Base-by-base conservation (phyloP, 53 echinoderm and acorn worm genomes). In the Pentamera pediparva region DNA sequence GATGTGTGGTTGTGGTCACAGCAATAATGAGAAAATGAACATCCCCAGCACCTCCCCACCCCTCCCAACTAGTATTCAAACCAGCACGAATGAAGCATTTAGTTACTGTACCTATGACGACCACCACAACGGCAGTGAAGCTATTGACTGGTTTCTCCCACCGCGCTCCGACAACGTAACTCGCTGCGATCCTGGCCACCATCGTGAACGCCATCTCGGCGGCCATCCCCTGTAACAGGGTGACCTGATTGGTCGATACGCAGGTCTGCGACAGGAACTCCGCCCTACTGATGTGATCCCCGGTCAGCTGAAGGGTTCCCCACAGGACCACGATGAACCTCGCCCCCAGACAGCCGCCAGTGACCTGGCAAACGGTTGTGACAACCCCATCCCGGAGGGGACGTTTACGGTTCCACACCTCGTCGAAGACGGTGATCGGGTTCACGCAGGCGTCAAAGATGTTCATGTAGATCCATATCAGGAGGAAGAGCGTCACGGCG, bases 361-460 rank as follows among this genome's bases (percentile, higher is more conserved):
- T 19, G 38, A 89, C 85, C 37, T 81, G 81, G n/a, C 72, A 65
- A 20, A 71, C n/a, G 19, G 82, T 82, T 36, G 77, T 89, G 18
- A 75, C 11, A 33, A 59, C 26, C 54, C 85, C 85, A 31, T 81
- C 77, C 9, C 34, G 3, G 15, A 85, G 15, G 3, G 82, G 77
- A 30, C 75, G 81, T 61, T 84, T 80, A 30, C 39, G 37, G 45
- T 75, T 85, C 25, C 85, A 41, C 9, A 85, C 76, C 15, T 58
- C 64, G 32, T 81, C 78, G 25, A 89, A 81, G 18, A 78, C 75
- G 7, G 85, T 77, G 0, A 76, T 63, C 20, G 89, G 89, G 36
- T 85, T 89, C 47, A 82, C 89, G 21, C 56, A 78, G 38, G 81
- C 85, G 75, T 89, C 89, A 62, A 85, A 89, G 2, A 81, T 64